A percentile compares a stretch with the other conserved stretches of the same genome.
phyloP scores from a whole-genome alignment of 2,113 vertebrate genomes.

The Salvelinus namaycush region DNA sequence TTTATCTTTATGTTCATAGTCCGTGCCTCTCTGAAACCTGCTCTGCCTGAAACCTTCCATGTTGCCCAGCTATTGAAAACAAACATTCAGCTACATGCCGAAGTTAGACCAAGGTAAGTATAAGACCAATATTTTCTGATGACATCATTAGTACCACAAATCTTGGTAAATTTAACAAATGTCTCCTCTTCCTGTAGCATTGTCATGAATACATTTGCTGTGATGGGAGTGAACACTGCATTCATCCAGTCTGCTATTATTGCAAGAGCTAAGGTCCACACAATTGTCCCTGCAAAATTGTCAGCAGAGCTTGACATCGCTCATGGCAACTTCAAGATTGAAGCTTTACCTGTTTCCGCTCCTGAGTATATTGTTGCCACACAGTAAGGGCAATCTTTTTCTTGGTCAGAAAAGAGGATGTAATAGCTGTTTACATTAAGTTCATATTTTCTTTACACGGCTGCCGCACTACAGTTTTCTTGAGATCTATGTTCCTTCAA shows the following conservation, averaged over 20 bases:
- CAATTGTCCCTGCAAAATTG: too few species aligned
- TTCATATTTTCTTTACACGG: neutral
- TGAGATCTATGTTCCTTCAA: neutral
- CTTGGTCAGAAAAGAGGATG: neutral
- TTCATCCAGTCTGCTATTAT: too few species aligned
- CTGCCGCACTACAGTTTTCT: neutral
- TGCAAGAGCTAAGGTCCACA: too few species aligned
- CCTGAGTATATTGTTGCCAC: too few species aligned
- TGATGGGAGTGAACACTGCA: too few species aligned
- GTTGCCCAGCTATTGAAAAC: conserved; percentile 55
- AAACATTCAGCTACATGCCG: conserved; percentile 58
- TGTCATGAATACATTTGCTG: too few species aligned
- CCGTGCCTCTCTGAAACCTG: conserved; percentile 49
- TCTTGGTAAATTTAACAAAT: too few species aligned
- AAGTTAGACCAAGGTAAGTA: conserved; percentile 69
- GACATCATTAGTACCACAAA: neutral
- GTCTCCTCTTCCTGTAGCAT: too few species aligned
- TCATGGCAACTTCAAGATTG: too few species aligned
- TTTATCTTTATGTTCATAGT: conserved; percentile 41
- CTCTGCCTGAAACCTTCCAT: conserved; percentile 56
- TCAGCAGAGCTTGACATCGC: too few species aligned
- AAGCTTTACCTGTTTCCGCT: too few species aligned
- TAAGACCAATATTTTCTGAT: neutral
- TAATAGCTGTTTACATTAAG: neutral
- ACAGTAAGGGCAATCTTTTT: too few species aligned